Evolutionary conservation across 1,140 invertebrate genomes (phyloP).

Genomic region (Brachionus paranguensis): DNA sequence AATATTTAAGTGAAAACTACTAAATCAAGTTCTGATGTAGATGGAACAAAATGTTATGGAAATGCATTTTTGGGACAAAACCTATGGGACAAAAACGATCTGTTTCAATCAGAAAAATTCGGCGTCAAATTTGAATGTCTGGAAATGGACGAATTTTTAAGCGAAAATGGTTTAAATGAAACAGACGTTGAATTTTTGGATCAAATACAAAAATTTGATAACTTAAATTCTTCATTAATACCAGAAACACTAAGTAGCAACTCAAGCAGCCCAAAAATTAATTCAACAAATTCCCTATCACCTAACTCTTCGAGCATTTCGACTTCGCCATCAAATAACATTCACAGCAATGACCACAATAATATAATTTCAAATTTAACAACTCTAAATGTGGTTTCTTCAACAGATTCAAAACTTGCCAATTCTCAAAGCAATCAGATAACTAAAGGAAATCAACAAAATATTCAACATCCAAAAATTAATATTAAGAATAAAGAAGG

Average conservation of each 20-base stretch:
- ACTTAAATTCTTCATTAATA: not conserved
- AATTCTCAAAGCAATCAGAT: not conserved
- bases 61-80: conserved; percentile 84
- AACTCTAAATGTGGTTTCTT: not conserved
- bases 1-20: not conserved
- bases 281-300: not conserved
- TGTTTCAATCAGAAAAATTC: conserved; percentile 51
- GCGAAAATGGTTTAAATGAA: conserved; percentile 67
- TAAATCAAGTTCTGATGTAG: not conserved
- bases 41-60: conserved; percentile 4
- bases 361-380: not conserved
- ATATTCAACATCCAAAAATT: not conserved
- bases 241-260: not conserved
- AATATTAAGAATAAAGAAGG: not conserved
- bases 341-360: not conserved
- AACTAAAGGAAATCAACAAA: not conserved
- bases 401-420: not conserved
- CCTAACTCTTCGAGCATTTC: not conserved
- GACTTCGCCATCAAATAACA: not conserved
- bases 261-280: not conserved
- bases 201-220: conserved; percentile 1
- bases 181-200: conserved; percentile 33
- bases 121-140: conserved; percentile 77
- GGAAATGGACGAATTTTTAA: conserved; percentile 89
- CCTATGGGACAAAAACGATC: conserved; percentile 73